Base-by-base conservation (phyloP, 1,140 invertebrate genomes). In the Trichonephila clavipes region DNA sequence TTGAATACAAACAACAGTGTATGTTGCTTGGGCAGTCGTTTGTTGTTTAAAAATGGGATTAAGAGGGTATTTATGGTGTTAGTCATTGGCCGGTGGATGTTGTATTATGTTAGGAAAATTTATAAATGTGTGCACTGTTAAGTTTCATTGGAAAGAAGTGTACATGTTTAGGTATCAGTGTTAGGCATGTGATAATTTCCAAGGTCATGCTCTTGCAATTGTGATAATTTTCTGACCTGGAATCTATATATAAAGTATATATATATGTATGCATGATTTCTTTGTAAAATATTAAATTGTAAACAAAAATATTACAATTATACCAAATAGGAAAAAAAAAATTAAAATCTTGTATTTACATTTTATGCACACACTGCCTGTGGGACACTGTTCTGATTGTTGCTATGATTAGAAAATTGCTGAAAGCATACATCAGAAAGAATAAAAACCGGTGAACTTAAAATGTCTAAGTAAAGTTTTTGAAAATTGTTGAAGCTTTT, bases 181-280 rank as follows among this genome's bases (percentile, higher is more conserved):
- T 94, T 94, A 89, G 88, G 87, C 77, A 90, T 94, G 93, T 94
- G 93, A 94, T 94, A 94, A 94, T 94, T 94, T 90, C 93, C 93
- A 83, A 85, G 88, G 81, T 89, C 87, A 44, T 40, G 92, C 88
- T 94, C 77, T 69, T 77, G 87, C 88, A 89, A 94, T 89, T 94
- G 93, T 94, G 93, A 94, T 94, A 94, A 94, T 94, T 94, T 94
- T 85, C 72, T 83, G 93, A 87, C 86, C 93, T 94, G 93, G 93
- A 94, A 94, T 51, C 44, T 62, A 87, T 83, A 72, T 82, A 83
- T 82, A 87, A 92, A 59, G 62, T 89, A 89, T 89, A 81, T 44
- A 82, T 89, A 89, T 90, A 90, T 90, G 69, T 88, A 88, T 88
- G 86, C 40, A 81, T 92, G 21, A 86, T 92, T 92, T 92, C 59